Conservation (phyloP, 2,888 invertebrate species). For the Aporophyla lueneburgensis region DNA sequence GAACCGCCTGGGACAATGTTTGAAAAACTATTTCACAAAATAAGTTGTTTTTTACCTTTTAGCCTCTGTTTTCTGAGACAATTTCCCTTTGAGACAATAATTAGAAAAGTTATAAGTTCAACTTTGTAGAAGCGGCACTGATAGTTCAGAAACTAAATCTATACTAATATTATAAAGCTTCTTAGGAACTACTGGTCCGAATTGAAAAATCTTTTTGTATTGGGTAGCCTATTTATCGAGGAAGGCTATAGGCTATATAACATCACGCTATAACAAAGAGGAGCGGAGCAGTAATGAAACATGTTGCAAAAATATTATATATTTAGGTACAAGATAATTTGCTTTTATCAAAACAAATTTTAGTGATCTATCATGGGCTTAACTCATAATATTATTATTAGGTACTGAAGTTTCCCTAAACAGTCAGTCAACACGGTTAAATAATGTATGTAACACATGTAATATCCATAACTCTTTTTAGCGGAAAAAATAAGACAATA, state of each 20-base stretch:
- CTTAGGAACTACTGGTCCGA: no score
- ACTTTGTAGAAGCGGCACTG: constrained; percentile 6
- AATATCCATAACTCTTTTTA: constrained; percentile 14
- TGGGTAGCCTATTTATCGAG: no score
- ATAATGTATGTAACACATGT: constrained; percentile 16
- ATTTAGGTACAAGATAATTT: not conserved
- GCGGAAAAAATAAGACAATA: constrained; percentile 36
- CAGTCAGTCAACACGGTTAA: not conserved
- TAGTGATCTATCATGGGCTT: not conserved
- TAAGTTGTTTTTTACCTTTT: not conserved
- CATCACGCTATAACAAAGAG: no score
- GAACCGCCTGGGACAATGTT: not conserved
- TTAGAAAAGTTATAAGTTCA: constrained; percentile 17
- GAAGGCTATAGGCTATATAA: no score
- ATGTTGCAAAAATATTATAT: no score
- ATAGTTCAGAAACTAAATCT: not conserved
- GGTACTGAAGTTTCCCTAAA: not conserved
- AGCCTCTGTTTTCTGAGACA: not conserved
- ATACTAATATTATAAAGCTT: no score
- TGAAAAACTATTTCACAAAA: constrained; percentile 4
- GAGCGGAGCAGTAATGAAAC: no score
- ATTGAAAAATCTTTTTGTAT: no score
- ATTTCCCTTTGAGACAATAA: constrained; percentile 11
- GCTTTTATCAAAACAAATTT: not conserved
- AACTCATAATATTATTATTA: not conserved